Conservation (phyloP, 2,797 vertebrate species). For the Agapornis canus region DNA sequence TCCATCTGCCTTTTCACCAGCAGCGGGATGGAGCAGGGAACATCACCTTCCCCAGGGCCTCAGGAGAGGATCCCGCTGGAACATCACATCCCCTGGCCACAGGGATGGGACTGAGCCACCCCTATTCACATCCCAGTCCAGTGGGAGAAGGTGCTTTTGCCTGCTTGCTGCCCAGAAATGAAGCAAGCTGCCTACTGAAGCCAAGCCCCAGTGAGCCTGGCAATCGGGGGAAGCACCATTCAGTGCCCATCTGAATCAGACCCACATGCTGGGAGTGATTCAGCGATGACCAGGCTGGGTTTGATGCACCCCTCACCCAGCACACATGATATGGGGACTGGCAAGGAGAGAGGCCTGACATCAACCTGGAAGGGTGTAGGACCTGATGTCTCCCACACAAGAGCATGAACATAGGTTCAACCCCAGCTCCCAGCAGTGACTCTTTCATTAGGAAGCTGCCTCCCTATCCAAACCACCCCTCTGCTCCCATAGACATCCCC, state of each 20-base stretch:
- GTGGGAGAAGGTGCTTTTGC: neutral
- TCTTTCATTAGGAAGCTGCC: neutral
- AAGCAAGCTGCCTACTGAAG: neutral
- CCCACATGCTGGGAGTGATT: neutral
- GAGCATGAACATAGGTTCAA: neutral
- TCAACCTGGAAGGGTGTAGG: neutral
- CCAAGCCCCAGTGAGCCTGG: fast-evolving
- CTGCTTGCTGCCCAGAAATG: neutral
- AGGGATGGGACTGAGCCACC: neutral
- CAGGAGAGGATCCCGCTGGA: neutral
- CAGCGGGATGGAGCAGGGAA: neutral
- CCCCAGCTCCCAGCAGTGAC: neutral
- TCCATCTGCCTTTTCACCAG: neutral
- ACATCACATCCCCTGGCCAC: fast-evolving
- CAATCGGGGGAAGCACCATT: neutral
- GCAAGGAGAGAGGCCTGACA: neutral
- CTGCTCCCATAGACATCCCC: neutral
- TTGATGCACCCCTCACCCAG: neutral
- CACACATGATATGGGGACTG: neutral
- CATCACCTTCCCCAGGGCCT: neutral
- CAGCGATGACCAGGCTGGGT: conserved; percentile 9
- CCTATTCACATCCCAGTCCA: fast-evolving
- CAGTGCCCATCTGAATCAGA: conserved; percentile 18
- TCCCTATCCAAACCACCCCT: neutral
- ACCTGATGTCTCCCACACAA: neutral